Evolutionary conservation across 2,113 vertebrate genomes (phyloP).

Genomic region (Hippoglossus stenolepis): DNA sequence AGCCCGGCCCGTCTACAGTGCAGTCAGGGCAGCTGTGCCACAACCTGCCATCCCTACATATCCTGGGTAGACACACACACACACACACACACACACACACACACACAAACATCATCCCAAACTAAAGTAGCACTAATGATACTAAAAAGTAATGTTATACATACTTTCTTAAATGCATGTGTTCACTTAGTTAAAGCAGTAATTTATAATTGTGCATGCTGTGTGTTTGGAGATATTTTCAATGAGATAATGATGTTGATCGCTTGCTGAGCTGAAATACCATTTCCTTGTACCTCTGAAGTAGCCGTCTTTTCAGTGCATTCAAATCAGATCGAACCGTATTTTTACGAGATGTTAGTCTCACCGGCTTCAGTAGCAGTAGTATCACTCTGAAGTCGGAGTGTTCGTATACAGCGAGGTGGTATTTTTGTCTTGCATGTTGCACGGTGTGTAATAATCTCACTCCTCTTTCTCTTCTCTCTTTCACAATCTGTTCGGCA

Average conservation of each 20-base stretch:
- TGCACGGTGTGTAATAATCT: slow-evolving; percentile 86
- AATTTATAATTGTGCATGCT: slow-evolving; percentile 55
- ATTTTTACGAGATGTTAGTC: background rate
- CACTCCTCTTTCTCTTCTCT: slow-evolving; percentile 77
- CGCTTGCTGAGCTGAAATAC: slow-evolving; percentile 70
- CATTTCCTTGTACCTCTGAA: slow-evolving; percentile 72
- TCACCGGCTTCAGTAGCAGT: slow-evolving; percentile 19
- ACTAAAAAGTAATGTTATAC: background rate
- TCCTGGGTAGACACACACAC: slow-evolving; percentile 76
- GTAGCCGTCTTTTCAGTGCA: background rate
- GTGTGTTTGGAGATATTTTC: slow-evolving; percentile 42
- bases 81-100: background rate
- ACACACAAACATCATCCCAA: background rate
- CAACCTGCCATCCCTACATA: slow-evolving; percentile 92
- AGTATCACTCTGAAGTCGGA: slow-evolving; percentile 47
- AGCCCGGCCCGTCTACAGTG: slow-evolving; percentile 95
- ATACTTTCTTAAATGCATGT: slow-evolving; percentile 43
- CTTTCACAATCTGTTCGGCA: slow-evolving; percentile 73
- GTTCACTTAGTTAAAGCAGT: slow-evolving; percentile 14
- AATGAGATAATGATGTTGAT: slow-evolving; percentile 47
- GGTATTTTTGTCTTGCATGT: slow-evolving; percentile 83
- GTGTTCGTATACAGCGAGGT: slow-evolving; percentile 69
- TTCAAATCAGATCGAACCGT: background rate
- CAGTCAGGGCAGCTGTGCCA: slow-evolving; percentile 93
- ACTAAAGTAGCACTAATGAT: background rate